Percentiles rank a stretch among this genome's conserved stretches.
Conservation (phyloP, 2,797 vertebrate genomes). For the Borostomias antarcticus region DNA sequence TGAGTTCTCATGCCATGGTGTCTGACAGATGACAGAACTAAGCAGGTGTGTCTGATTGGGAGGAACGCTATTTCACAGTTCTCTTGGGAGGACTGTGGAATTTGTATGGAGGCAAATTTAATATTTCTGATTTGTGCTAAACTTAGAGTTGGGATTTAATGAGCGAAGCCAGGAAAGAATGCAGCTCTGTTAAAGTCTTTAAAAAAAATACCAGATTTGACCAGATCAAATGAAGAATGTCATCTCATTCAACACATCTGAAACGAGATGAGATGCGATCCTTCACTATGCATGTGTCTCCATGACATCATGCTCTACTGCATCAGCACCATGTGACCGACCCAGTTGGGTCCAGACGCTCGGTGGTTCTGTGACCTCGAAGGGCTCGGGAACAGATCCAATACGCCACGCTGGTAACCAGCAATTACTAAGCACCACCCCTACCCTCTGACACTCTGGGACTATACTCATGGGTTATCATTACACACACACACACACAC, state of each 20-base stretch:
- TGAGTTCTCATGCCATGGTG: constrained; percentile 28
- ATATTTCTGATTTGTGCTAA: constrained; percentile 18
- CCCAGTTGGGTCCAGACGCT: no score
- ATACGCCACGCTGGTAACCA: neutral
- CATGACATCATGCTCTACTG: no score
- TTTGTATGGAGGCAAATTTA: constrained; percentile 40
- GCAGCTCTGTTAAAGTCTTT: no score
- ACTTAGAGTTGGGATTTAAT: constrained; percentile 7
- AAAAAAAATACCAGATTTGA: no score
- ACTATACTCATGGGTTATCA: neutral
- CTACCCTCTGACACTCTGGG: neutral
- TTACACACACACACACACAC: constrained; percentile 14
- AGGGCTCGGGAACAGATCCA: no score
- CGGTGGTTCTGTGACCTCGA: no score
- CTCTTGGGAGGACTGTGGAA: constrained; percentile 11
- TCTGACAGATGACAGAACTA: constrained; percentile 38
- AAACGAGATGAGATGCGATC: no score
- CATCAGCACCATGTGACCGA: no score
- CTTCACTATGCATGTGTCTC: neutral
- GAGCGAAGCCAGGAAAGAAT: no score
- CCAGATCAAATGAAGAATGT: no score
- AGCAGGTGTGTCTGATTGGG: constrained; percentile 41
- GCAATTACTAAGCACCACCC: constrained; percentile 4
- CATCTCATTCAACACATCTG: no score
- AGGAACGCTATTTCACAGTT: neutral